Percentiles rank a stretch among this genome's conserved stretches.
phyloP scores from a whole-genome alignment of 2,888 invertebrate species.

The Eupithecia subumbrata region DNA sequence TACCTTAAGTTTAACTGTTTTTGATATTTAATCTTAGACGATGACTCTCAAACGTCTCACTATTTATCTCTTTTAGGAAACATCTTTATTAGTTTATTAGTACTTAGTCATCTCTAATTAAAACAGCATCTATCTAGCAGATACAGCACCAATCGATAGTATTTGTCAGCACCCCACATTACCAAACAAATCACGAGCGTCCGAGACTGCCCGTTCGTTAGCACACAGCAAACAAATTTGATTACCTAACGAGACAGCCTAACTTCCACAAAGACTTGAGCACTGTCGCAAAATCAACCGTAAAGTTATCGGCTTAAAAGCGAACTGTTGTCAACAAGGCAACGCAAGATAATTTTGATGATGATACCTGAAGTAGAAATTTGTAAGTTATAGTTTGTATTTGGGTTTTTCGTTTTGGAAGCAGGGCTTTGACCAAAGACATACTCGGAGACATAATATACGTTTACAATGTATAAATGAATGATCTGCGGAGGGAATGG shows the following conservation, averaged over 20 bases:
- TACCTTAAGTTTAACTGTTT: not conserved
- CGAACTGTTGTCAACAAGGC: constrained; percentile 14
- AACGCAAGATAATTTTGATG: constrained; percentile 23
- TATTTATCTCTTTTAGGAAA: not conserved
- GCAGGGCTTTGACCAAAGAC: not conserved
- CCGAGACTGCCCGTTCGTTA: constrained; percentile 69
- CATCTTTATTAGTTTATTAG: no score
- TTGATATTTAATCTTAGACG: not conserved
- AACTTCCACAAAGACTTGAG: constrained; percentile 34
- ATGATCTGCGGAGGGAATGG: not conserved
- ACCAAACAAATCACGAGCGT: constrained; percentile 66
- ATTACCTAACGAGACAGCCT: constrained; percentile 73
- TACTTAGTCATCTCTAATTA: not conserved
- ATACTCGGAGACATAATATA: not conserved
- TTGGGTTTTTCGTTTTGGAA: not conserved
- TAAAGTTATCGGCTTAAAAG: constrained; percentile 22
- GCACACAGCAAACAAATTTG: constrained; percentile 76
- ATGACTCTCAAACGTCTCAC: not conserved
- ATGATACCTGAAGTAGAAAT: constrained; percentile 34
- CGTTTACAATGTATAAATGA: not conserved
- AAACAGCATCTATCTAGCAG: constrained; percentile 15
- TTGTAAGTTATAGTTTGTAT: constrained; percentile 11
- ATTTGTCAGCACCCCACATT: constrained; percentile 47
- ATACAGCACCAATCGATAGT: constrained; percentile 31
- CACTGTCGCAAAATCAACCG: constrained; percentile 27